Evolutionary conservation across 2,113 vertebrate species (phyloP), one percentile per base, ranked within the genome.

Genomic region (Hippocampus guttulatus): DNA sequence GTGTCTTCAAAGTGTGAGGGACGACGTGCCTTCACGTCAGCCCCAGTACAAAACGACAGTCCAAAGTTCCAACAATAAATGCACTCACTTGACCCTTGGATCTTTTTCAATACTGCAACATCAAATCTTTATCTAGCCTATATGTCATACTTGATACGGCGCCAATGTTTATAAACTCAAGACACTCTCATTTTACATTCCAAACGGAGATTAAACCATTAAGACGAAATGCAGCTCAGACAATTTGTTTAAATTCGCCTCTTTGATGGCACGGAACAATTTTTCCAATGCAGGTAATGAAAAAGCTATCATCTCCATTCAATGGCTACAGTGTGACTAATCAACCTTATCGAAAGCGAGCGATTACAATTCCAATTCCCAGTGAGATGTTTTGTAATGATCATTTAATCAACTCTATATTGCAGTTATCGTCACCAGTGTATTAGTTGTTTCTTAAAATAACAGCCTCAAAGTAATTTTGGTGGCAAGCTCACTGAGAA

Each of bases 1-100:
- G 15, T 0, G 63, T 79, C 43, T 67, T 55, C 0, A 62, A 60
- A 69, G 27, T 68, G 43, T 71, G 33, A n/a, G 51, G 27, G 62
- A 64, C 66, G 14, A 47, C 20, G 11, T 45, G 8, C 14, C n/a
- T 65, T 68, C 23, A 23, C 61, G 65, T 64, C 52, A 67, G 40
- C 61, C 71, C 74, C 60, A 55, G n/a, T 81, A 63, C 64, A 49
- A 64, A 83, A 84, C 54, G 33, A 86, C 30, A 15, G 86, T 74
- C 27, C 80, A 92, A 92, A 89, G 91, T 81, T 80, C 79, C 58
- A 30, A 5, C 78, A 60, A 79, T 85, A 87, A 90, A 87, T 30
- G 51, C 43, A 67, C 57, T 73, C 47, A 71, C 47, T 64, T 51
- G 81, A 87, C 84, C 90, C 85, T 91, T 88, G 86, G 25, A 75